These are phyloP conservation scores for Elephantulus edwardii DNA, from an alignment of 2,113 vertebrate genomes.

Conservation along the genomic window DNA sequence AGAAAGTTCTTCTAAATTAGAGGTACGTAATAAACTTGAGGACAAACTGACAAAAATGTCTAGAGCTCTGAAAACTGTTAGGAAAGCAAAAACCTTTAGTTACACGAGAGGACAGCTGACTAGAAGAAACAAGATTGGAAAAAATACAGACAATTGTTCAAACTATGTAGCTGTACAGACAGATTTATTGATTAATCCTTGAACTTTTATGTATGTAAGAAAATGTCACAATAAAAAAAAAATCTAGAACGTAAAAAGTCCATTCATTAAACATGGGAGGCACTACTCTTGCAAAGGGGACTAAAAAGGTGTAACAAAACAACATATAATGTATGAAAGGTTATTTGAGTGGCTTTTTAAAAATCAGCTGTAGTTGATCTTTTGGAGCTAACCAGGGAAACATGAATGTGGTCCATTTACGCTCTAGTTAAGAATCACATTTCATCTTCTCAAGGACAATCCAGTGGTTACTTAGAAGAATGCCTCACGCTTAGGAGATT, in stretches of 20 bases:
- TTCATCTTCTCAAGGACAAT: not conserved
- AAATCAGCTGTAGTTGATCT: not conserved
- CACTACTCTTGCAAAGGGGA: not conserved
- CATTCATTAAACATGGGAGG: not conserved
- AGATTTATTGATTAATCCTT: not conserved
- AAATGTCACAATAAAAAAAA: not conserved
- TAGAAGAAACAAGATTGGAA: not conserved
- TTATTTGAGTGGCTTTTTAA: not conserved
- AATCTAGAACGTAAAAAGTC: not conserved
- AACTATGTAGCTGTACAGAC: not conserved
- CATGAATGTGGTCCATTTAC: not conserved
- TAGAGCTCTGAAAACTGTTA: not conserved
- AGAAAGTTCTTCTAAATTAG: slow-evolving; percentile 7
- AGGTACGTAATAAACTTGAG: not conserved
- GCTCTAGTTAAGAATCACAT: not conserved
- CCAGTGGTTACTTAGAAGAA: not conserved
- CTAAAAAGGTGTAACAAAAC: not conserved
- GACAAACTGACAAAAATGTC: not conserved
- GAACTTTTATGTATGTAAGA: not conserved
- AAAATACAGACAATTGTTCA: not conserved
- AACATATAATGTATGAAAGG: not conserved
- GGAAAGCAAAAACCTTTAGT: not conserved
- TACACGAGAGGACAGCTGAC: not conserved
- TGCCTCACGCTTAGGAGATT: not conserved
- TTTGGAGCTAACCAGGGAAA: not conserved